Base-by-base conservation (phyloP, 2,113 vertebrate species). In the Apeltes quadracus region DNA sequence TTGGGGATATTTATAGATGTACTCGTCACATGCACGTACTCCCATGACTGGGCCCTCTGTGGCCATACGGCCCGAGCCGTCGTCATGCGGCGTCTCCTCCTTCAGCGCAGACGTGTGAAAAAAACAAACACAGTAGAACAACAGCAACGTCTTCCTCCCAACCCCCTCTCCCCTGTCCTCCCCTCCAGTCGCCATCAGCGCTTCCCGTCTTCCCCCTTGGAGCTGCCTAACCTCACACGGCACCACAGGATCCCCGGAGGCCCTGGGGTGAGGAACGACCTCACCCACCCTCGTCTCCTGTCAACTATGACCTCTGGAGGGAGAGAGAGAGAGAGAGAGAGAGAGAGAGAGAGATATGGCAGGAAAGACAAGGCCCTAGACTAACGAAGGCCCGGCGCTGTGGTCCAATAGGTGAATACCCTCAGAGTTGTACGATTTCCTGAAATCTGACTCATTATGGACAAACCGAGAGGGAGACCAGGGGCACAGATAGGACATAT, bases 281-380 rank as follows among this genome's bases (percentile, higher is more conserved):
- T 84, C 81, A 79, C 56, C 83, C 81, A 82, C 73, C 86, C 86
- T 78, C 87, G 84, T 86, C 89, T 87, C 76, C 84, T 79, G 69
- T 89, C 86, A 90, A 87, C 89, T 87, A 34, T 88, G 85, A 92
- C 89, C 89, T 84, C 84, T 59, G 23, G 57, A 73, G 69, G n/a
- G 46, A 72, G 25, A 50, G 55, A 61, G 77, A 44, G 43, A 39
- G 64, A 39, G 59, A 77, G 20, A 2, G 10, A 48, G 6, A 53
- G 50, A 9, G 25, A 29, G 7, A 14, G 59, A 67, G n/a, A n/a
- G n/a, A n/a, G n/a, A n/a, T n/a, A n/a, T n/a, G n/a, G n/a, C 68
- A 70, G 71, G 59, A 72, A 81, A 76, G 65, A 48, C 71, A 62
- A 57, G 58, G 66, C 55, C 61, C 44, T 5, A 46, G n/a, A n/a